Conservation (phyloP, 2,113 vertebrate genomes). For the Mormoops blainvillei region DNA sequence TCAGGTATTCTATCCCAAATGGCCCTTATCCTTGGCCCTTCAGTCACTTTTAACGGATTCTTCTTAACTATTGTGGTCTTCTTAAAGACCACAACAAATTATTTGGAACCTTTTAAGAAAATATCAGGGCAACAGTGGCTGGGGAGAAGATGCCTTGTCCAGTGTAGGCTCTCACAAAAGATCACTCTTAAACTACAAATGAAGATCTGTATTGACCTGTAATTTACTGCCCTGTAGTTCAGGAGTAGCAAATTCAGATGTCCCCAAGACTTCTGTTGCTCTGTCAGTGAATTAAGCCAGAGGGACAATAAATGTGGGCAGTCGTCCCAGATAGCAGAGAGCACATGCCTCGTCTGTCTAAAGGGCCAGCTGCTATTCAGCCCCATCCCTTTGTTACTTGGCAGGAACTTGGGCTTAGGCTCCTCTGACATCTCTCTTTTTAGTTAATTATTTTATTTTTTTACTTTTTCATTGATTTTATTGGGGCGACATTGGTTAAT, state of each 20-base stretch:
- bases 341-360: neutral
- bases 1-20: neutral
- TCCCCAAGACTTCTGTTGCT: neutral
- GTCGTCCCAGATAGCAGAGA: neutral
- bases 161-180: neutral
- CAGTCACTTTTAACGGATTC: neutral
- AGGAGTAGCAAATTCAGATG: neutral
- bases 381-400: neutral
- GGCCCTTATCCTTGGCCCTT: neutral
- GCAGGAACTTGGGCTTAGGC: neutral
- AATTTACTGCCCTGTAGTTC: neutral
- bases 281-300: neutral
- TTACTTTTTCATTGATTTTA: neutral
- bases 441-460: neutral
- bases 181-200: neutral
- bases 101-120: slow-evolving; percentile 22
- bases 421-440: neutral
- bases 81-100: neutral
- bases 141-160: neutral
- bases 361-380: neutral
- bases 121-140: neutral
- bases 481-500: neutral
- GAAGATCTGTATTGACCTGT: neutral
- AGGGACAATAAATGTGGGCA: neutral
- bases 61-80: neutral